Evolutionary conservation across 2,797 vertebrate genomes (phyloP).

Genomic region (Dendrocincla tyrannina): DNA sequence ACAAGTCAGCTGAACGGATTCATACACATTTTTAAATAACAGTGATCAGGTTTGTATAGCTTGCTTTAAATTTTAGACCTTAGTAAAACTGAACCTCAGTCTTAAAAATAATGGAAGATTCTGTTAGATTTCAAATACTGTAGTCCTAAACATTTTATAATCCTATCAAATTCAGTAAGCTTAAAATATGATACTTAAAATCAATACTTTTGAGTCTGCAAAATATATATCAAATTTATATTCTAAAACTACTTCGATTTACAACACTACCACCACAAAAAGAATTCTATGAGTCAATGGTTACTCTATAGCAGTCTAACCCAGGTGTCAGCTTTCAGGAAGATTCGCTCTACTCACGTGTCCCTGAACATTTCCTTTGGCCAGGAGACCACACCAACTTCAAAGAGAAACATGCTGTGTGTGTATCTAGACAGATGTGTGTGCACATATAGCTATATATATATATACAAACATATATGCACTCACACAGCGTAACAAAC

Average conservation of each 20-base stretch:
- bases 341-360: conserved; percentile 25
- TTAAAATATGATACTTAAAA: conserved; percentile 75
- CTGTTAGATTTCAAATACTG: conserved; percentile 67
- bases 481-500: conserved; percentile 24
- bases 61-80: conserved; percentile 52
- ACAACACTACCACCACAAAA: conserved; percentile 75
- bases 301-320: conserved; percentile 60
- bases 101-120: conserved; percentile 74
- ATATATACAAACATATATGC: conserved; percentile 46
- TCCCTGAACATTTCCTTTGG: conserved; percentile 61
- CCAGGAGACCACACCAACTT: conserved; percentile 26
- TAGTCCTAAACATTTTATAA: conserved; percentile 66
- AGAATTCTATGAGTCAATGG: conserved; percentile 62
- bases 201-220: conserved; percentile 71
- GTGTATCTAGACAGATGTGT: conserved; percentile 8
- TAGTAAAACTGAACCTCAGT: conserved; percentile 61
- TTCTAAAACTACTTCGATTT: conserved; percentile 75
- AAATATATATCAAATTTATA: conserved; percentile 75
- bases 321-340: conserved; percentile 47
- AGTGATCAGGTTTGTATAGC: conserved; percentile 44
- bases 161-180: conserved; percentile 68
- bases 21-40: conserved; percentile 56
- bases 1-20: conserved; percentile 43
- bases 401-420: conserved; percentile 28
- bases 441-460: conserved; percentile 21